Evolutionary conservation across 2,888 invertebrate species (phyloP).

Genomic region (Mantis religiosa): DNA sequence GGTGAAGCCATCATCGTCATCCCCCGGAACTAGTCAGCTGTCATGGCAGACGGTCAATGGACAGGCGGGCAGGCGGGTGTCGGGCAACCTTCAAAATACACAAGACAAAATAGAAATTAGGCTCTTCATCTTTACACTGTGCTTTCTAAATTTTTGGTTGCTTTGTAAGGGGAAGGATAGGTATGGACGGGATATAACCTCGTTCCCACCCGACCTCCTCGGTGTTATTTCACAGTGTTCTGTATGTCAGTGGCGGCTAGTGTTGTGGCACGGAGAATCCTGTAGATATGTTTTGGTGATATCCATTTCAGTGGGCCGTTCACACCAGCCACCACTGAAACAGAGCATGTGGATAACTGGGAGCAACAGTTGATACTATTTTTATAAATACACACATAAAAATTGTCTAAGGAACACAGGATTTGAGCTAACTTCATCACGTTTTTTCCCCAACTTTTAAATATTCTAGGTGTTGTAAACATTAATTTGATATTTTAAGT

Average conservation of each 20-base stretch:
- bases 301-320: not conserved
- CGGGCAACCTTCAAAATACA: conserved; percentile 33
- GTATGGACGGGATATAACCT: conserved; percentile 30
- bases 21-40: conserved; percentile 26
- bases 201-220: conserved; percentile 45
- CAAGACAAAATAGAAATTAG: conserved; percentile 28
- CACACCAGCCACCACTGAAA: conserved; percentile 3
- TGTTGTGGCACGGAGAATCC: not conserved
- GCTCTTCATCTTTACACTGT: not conserved
- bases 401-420: too few relatives aligned
- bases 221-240: not conserved
- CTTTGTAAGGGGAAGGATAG: not conserved
- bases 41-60: conserved; percentile 25
- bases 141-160: not conserved
- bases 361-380: not conserved
- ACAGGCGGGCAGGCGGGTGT: conserved; percentile 27
- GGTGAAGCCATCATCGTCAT: conserved; percentile 20
- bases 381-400: too few relatives aligned
- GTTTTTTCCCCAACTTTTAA: too few relatives aligned
- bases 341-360: not conserved
- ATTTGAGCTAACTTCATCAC: too few relatives aligned
- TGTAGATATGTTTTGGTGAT: not conserved
- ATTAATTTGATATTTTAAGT: too few relatives aligned
- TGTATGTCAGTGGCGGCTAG: not conserved
- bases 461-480: too few relatives aligned